Conservation (phyloP, 2,888 invertebrate genomes). For the Dasysyrphus tricinctus region DNA sequence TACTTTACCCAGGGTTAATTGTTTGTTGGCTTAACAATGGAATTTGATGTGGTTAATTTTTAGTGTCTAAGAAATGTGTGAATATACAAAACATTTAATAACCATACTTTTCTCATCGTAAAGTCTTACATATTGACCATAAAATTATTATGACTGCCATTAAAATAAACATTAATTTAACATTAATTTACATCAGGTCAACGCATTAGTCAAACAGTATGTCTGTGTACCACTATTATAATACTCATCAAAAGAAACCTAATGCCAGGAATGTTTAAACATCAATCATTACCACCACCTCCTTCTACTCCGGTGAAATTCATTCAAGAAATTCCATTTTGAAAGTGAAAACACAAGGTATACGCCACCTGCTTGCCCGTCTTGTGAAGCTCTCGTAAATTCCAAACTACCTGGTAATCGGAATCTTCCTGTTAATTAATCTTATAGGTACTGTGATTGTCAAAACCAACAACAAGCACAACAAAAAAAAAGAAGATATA, state of each 20-base stretch:
- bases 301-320: slow-evolving; percentile 25
- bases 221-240: slow-evolving; percentile 21
- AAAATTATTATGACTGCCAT: slow-evolving; percentile 1
- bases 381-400: slow-evolving; percentile 16
- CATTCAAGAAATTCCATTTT: slow-evolving; percentile 38
- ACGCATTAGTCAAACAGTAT: slow-evolving; percentile 29
- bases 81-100: neutral
- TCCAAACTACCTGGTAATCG: slow-evolving; percentile 40
- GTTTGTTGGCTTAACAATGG: neutral
- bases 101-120: neutral
- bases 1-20: neutral
- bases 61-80: neutral
- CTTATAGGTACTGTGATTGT: slow-evolving; percentile 50
- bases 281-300: slow-evolving; percentile 11
- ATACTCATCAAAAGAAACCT: slow-evolving; percentile 33
- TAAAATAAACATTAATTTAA: slow-evolving; percentile 29
- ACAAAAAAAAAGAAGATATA: neutral
- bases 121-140: neutral
- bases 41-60: too few relatives aligned
- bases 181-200: slow-evolving; percentile 52
- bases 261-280: slow-evolving; percentile 13
- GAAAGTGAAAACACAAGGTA: slow-evolving; percentile 73
- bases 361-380: neutral
- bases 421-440: slow-evolving; percentile 68
- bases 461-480: slow-evolving; percentile 9